These are phyloP conservation scores for Pogonocichla stellata DNA, from an alignment of 2,113 vertebrate genomes.

Conservation along the genomic window DNA sequence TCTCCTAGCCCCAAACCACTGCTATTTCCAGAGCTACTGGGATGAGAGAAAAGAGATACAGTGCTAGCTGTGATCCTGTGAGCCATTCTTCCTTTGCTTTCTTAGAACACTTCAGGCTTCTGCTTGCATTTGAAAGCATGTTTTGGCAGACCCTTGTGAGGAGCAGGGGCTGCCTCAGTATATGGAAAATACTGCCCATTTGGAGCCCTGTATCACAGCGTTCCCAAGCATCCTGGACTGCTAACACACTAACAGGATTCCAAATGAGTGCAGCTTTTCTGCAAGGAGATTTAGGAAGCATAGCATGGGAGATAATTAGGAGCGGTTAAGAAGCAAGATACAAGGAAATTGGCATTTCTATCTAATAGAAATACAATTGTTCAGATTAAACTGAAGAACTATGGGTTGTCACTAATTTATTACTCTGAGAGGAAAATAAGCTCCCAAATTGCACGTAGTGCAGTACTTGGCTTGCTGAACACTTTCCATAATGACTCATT, in stretches of 20 bases:
- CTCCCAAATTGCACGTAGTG: background rate
- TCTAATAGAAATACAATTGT: background rate
- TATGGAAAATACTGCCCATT: accelerated
- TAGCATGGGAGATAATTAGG: background rate
- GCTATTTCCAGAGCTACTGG: background rate
- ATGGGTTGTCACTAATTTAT: background rate
- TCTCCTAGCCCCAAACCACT: background rate
- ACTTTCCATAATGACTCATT: background rate
- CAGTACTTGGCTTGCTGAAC: background rate
- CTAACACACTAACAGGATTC: background rate
- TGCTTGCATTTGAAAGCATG: accelerated
- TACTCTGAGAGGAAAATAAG: background rate
- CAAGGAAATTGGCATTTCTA: background rate
- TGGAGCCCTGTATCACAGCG: accelerated
- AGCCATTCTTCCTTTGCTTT: background rate
- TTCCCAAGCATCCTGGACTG: background rate
- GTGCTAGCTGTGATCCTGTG: background rate
- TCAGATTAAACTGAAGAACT: background rate
- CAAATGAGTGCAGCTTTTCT: background rate
- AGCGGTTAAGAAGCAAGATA: background rate
- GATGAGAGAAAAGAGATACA: accelerated
- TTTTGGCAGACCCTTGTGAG: background rate
- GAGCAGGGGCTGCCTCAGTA: background rate
- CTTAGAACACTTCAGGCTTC: background rate
- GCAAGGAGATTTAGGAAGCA: background rate